Percentiles rank a stretch among this genome's conserved stretches.
Conservation (phyloP, 2,797 vertebrate species). For the Petrocephalus schoutedeni region DNA sequence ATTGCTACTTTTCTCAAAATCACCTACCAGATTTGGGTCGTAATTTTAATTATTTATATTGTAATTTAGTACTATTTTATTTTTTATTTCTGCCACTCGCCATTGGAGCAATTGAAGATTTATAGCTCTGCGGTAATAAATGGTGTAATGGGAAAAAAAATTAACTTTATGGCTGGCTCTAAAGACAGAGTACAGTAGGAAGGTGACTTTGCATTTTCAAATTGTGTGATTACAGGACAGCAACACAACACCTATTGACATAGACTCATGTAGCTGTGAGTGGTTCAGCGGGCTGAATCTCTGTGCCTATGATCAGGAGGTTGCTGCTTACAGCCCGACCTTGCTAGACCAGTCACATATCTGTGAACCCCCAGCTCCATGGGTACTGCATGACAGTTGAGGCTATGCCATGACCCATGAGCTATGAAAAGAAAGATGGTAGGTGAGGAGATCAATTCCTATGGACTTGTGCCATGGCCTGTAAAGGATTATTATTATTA, state of each 20-base stretch:
- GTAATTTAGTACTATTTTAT: not conserved
- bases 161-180: conserved; percentile 39
- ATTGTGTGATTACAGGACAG: conserved; percentile 11
- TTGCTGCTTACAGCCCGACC: too few relatives aligned
- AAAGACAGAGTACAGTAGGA: conserved; percentile 20
- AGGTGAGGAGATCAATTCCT: too few relatives aligned
- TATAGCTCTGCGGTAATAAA: conserved; percentile 30
- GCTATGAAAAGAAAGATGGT: too few relatives aligned
- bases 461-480: too few relatives aligned
- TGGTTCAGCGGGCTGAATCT: too few relatives aligned
- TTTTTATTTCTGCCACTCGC: conserved; percentile 26
- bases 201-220: not conserved
- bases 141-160: conserved; percentile 34
- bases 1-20: conserved; percentile 22
- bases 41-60: not conserved
- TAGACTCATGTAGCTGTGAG: too few relatives aligned
- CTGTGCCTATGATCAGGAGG: too few relatives aligned
- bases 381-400: too few relatives aligned
- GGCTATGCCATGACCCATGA: too few relatives aligned
- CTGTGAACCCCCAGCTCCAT: too few relatives aligned
- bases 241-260: not conserved
- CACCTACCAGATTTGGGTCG: not conserved
- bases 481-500: too few relatives aligned
- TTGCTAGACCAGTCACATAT: too few relatives aligned
- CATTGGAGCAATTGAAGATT: conserved; percentile 39